Percentiles rank a stretch among this genome's conserved stretches.
Conservation (phyloP, 1,140 invertebrate genomes). For the Spodoptera litura region DNA sequence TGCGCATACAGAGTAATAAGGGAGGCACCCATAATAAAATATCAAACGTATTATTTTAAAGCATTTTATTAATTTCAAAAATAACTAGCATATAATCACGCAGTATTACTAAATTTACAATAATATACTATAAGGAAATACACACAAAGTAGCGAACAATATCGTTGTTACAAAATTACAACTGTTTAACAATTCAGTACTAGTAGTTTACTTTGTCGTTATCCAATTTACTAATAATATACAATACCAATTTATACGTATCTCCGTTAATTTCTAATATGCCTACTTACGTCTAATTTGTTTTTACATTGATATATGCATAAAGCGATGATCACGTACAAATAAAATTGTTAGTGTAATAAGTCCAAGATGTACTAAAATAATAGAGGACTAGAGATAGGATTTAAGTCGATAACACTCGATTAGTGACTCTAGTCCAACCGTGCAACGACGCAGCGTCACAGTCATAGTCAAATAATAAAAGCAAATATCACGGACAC, state of each 20-base stretch:
- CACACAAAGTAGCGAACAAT: slow-evolving; percentile 70
- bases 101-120: slow-evolving; percentile 75
- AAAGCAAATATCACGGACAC: slow-evolving; percentile 56
- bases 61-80: slow-evolving; percentile 84
- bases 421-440: slow-evolving; percentile 46
- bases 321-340: slow-evolving; percentile 45
- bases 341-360: slow-evolving; percentile 33
- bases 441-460: background rate
- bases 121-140: slow-evolving; percentile 81
- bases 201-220: slow-evolving; percentile 64
- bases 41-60: slow-evolving; percentile 70
- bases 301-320: slow-evolving; percentile 64
- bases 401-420: slow-evolving; percentile 35
- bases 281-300: slow-evolving; percentile 72
- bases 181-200: slow-evolving; percentile 67
- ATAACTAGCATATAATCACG: slow-evolving; percentile 82
- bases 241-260: slow-evolving; percentile 63
- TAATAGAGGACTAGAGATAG: slow-evolving; percentile 55
- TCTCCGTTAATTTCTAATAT: slow-evolving; percentile 63
- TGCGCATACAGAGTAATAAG: no score
- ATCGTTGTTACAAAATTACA: slow-evolving; percentile 61
- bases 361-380: slow-evolving; percentile 50
- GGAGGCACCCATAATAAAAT: background rate
- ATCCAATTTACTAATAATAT: slow-evolving; percentile 60
- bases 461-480: slow-evolving; percentile 40